A percentile compares a stretch with the other conserved stretches of the same genome.
Evolutionary conservation across 2,113 vertebrate genomes (phyloP).

Genomic region (Rana temporaria): DNA sequence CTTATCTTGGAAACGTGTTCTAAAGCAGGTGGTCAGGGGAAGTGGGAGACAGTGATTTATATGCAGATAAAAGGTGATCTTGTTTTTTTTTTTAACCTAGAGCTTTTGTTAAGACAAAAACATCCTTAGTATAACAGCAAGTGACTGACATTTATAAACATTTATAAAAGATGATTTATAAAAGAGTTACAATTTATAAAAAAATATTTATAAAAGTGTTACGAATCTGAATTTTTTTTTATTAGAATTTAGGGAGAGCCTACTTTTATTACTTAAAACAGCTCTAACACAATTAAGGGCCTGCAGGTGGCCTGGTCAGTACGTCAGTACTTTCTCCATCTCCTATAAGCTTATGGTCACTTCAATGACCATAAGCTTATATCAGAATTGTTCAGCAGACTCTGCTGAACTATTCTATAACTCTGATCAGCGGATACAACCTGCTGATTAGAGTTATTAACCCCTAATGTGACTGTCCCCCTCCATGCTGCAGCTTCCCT

Average conservation of each 20-base stretch:
- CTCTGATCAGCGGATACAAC: too few species aligned
- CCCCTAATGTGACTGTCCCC: too few species aligned
- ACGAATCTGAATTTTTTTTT: background rate
- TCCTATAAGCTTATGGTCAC: too few species aligned
- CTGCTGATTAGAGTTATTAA: too few species aligned
- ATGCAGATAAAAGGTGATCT: slow-evolving; percentile 9
- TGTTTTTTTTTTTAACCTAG: slow-evolving; percentile 4
- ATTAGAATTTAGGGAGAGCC: background rate
- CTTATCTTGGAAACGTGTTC: slow-evolving; percentile 8
- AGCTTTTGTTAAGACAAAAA: background rate
- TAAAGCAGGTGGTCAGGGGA: slow-evolving; percentile 16
- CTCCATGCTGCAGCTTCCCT: too few species aligned
- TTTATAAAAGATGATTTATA: slow-evolving; percentile 11
- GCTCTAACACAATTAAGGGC: background rate
- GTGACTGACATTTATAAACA: slow-evolving; percentile 3
- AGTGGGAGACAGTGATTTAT: slow-evolving; percentile 27
- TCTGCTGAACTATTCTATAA: too few species aligned
- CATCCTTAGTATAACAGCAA: background rate
- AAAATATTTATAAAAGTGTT: background rate
- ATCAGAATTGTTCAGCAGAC: too few species aligned
- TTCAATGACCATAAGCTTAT: too few species aligned
- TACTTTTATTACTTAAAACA: background rate
- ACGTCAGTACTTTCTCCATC: too few species aligned
- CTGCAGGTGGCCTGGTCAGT: too few species aligned
- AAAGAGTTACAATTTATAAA: background rate